Evolutionary conservation across 2,113 vertebrate genomes (phyloP), one percentile per base, ranked within the genome.

Genomic region (Dendropsophus ebraccatus): DNA sequence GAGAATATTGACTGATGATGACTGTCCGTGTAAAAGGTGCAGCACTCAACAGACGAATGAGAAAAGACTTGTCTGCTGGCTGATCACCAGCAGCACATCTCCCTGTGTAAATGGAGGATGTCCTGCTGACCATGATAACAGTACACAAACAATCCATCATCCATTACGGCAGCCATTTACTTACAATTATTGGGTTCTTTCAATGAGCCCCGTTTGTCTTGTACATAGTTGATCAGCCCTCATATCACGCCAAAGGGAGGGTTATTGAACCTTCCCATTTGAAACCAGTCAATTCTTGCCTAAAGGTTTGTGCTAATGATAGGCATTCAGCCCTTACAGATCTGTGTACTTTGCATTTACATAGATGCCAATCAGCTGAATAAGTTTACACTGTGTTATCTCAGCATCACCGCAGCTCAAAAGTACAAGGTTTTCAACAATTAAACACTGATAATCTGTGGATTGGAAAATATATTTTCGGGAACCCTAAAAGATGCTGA

Each of bases 311-410:
- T 0, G 28, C 28, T 32, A 30, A 6, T 8, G 65, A 69, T 35
- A 69, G 35, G 65, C 65, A 8, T 17, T 35, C 9, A 23, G 32
- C 23, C 35, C 67, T 37, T 70, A 37, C 1, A 32, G 35, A 41
- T 21, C 8, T 50, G 45, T 82, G 47, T 75, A 75, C 41, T 50
- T 75, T 47, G 45, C 23, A 49, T 75, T 75, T 50, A 37, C 47
- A 54, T 67, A 73, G 67, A 72, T 83, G 65, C 9, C 21, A 54
- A 72, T 56, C 17, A 37, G 5, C 49, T 37, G 28, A 54, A 35
- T 83, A 65, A 54, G 81, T 54, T 49, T 52, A 70, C 65, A 17
- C 25, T 37, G 47, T 37, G 19, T 49, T 81, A 81, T 81, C 56
- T 54, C 65, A 54, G 19, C 11, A 35, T 83, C 50, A 62, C 9